Evolutionary conservation across 2,113 vertebrate species (phyloP).

Genomic region (Cyanistes caeruleus): DNA sequence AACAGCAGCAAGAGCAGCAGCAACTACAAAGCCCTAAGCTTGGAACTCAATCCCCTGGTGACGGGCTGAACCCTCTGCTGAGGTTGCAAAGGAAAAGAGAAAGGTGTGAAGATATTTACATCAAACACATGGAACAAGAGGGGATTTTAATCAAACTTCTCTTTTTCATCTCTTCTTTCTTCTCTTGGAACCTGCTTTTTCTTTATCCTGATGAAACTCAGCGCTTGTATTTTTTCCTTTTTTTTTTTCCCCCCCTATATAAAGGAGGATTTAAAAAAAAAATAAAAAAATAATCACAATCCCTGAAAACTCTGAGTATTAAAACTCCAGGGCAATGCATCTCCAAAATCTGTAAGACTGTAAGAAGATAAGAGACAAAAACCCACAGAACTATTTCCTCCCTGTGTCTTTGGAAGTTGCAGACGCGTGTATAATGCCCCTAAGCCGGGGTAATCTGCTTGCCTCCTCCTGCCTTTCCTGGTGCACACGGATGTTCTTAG

Average conservation of each 20-base stretch:
- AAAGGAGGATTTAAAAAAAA: conserved; percentile 9
- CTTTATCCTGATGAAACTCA: conserved; percentile 54
- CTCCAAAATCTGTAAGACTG: conserved; percentile 72
- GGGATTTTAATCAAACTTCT: conserved; percentile 68
- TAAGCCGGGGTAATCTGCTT: conserved; percentile 74
- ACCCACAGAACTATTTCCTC: conserved; percentile 58
- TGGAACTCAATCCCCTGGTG: conserved; percentile 47
- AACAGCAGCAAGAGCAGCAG: conserved; percentile 50
- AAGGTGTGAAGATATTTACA: conserved; percentile 58
- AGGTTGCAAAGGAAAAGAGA: conserved; percentile 53
- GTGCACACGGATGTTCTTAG: conserved; percentile 69
- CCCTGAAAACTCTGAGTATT: conserved; percentile 55
- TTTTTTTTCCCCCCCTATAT: background rate
- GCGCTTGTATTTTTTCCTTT: background rate
- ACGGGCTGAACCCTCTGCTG: conserved; percentile 15
- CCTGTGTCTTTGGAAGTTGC: conserved; percentile 65
- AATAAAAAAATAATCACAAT: background rate
- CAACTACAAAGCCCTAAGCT: conserved; percentile 61
- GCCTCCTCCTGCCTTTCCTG: conserved; percentile 49
- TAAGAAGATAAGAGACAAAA: conserved; percentile 76
- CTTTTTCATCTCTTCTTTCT: conserved; percentile 50
- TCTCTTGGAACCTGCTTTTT: conserved; percentile 18
- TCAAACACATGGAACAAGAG: conserved; percentile 48
- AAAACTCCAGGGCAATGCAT: conserved; percentile 71
- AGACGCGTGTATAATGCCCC: conserved; percentile 60